Evolutionary conservation across 2,113 vertebrate genomes (phyloP).

Genomic region (Aviceda subcristata): DNA sequence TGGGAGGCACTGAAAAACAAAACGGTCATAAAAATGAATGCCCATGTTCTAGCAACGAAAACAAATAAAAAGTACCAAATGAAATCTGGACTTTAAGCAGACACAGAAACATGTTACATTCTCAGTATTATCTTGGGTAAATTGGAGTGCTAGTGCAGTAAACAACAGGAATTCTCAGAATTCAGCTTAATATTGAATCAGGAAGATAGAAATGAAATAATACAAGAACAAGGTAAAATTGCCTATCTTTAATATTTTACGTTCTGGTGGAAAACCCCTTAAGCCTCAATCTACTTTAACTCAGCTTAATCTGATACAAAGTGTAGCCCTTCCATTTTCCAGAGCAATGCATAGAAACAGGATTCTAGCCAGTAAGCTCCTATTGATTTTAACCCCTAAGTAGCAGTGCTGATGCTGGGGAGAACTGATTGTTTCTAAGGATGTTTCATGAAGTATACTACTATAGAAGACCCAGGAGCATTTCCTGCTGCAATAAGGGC

Average conservation of each 20-base stretch:
- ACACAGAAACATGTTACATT: neutral
- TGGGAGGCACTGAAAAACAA: conserved; percentile 73
- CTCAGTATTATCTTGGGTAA: neutral
- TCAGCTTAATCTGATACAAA: neutral
- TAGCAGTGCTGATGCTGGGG: neutral
- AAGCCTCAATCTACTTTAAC: neutral
- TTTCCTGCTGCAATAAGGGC: neutral
- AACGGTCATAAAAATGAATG: conserved; percentile 60
- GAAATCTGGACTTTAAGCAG: conserved; percentile 16
- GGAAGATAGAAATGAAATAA: conserved; percentile 31
- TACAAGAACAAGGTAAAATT: neutral
- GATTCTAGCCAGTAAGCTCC: neutral
- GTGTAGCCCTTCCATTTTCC: neutral
- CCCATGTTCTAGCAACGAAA: conserved; percentile 30
- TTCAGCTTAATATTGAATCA: neutral
- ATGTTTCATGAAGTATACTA: neutral
- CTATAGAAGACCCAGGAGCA: neutral
- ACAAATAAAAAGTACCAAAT: conserved; percentile 38
- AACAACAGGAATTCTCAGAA: neutral
- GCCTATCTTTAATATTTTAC: neutral
- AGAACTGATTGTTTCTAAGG: neutral
- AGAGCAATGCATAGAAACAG: neutral
- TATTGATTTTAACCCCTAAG: neutral
- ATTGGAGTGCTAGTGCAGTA: neutral
- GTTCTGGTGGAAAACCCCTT: neutral